Evolutionary conservation across 2,113 vertebrate species (phyloP).

Genomic region (Oenanthe oenanthe): DNA sequence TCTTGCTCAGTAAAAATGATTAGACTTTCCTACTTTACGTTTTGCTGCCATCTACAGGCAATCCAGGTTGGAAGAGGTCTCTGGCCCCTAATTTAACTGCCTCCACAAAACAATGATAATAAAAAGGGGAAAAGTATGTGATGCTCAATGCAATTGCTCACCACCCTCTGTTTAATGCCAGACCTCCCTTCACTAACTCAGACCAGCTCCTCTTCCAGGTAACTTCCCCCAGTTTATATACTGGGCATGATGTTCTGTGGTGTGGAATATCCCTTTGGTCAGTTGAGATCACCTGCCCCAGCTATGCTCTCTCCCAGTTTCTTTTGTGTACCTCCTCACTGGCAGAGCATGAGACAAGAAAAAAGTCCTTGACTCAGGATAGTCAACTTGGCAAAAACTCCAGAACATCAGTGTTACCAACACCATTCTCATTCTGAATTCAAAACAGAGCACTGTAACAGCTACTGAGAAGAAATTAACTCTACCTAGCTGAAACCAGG

Average conservation of each 20-base stretch:
- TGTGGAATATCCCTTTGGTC: background rate
- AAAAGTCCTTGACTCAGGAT: background rate
- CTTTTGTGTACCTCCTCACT: background rate
- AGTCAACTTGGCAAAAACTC: background rate
- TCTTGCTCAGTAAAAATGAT: background rate
- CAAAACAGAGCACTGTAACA: background rate
- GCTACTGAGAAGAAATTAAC: background rate
- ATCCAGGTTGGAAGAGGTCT: background rate
- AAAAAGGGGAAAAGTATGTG: background rate
- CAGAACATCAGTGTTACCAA: background rate
- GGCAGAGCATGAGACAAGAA: background rate
- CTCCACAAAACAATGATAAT: background rate
- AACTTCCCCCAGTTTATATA: background rate
- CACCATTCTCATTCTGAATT: background rate
- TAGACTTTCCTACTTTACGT: slow-evolving; percentile 5
- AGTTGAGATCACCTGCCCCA: background rate
- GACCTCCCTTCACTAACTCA: background rate
- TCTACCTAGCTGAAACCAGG: background rate
- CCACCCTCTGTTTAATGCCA: background rate
- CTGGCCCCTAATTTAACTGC: background rate
- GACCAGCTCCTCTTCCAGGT: background rate
- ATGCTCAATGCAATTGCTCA: background rate
- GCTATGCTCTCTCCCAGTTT: too few species aligned
- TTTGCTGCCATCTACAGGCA: slow-evolving; percentile 66
- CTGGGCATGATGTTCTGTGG: background rate